Evolutionary conservation across 2,797 vertebrate species (phyloP), one percentile per base, ranked within the genome.

Genomic region (Tangara arthus): DNA sequence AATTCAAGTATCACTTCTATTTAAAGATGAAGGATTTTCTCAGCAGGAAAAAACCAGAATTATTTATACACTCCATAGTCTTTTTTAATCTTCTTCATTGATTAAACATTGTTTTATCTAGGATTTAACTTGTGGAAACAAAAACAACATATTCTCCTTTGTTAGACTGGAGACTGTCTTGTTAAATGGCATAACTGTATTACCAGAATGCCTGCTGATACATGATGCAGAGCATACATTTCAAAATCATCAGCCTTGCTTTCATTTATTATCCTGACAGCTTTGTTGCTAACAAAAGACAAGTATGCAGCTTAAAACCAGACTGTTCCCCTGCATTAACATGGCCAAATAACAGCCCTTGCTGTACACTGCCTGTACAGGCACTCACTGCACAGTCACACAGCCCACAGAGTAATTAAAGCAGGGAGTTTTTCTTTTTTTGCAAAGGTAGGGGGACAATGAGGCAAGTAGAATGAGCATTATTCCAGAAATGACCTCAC

Each of bases 401-500:
- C 46, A 85, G 59, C 24, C 63, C 39, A 52, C 2, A 8, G 32
- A 56, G n/a, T 49, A 89, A 90, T 90, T 86, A 94, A 87, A 88
- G 4, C 52, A 78, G 23, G 15, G 44, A 59, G 50, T 82, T 88
- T 60, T 61, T 10, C 19, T 9, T 37, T 56, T 77, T 93, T 50
- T 65, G 26, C 35, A 55, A 35, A 80, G 60, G 6, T 26, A 27
- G 6, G 14, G 27, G 37, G 22, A 47, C 61, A 95, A 41, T 17
- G 57, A 63, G 77, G 27, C 19, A 89, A 65, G 39, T 24, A 83
- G 87, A 92, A 77, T 5, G 7, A 87, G 65, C 49, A 82, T 94
- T 81, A 71, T 66, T 96, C 68, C 73, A 61, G 84, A 95, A 57
- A 82, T 70, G 42, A 92, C 59, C 75, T 93, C 84, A 80, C 47